Base-by-base conservation (phyloP, 2,113 vertebrate genomes). In the Passerina amoena region DNA sequence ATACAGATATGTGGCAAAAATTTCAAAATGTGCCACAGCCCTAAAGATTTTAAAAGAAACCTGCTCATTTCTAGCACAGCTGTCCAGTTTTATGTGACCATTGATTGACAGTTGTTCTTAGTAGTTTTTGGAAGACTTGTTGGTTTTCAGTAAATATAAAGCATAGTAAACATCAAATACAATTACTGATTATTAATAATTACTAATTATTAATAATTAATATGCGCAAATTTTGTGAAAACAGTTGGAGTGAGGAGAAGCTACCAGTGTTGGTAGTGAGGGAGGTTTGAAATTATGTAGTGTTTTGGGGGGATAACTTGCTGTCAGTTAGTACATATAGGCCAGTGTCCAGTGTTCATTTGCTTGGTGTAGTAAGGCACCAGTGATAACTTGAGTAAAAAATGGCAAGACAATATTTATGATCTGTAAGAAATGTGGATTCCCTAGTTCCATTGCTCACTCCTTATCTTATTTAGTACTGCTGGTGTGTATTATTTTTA, bases 231-330 rank as follows among this genome's bases (percentile, higher is more conserved):
- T 30, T 65, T 45, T 75, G 8, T 66, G 56, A 48, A 70, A 61
- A 75, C 10, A 64, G 16, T 14, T 44, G n/a, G 28, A 7, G 2
- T 69, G 25, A 83, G 37, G 42, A 73, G 71, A 82, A 14, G 25
- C 28, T 40, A 22, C 14, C 15, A 10, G 7, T 80, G 22, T 48
- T 31, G 7, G 13, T 22, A 42, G 37, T 14, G 23, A 80, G 22
- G 31, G 20, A 82, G 22, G 30, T 1, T 51, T 1, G 3, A 28
- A 51, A 11, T 72, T 56, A 9, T 0, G 2, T 3, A 0, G 42
- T 45, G 28, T 38, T 82, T 60, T 14, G 10, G 12, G 33, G 47
- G 10, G 5, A 31, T 44, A 79, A 27, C 5, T 51, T 64, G 27
- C 14, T 56, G 9, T 63, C 48, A 63, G 60, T 42, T 21, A 30